phyloP scores from a whole-genome alignment of 1,140 invertebrate species.

The Drosophila ironensis region DNA sequence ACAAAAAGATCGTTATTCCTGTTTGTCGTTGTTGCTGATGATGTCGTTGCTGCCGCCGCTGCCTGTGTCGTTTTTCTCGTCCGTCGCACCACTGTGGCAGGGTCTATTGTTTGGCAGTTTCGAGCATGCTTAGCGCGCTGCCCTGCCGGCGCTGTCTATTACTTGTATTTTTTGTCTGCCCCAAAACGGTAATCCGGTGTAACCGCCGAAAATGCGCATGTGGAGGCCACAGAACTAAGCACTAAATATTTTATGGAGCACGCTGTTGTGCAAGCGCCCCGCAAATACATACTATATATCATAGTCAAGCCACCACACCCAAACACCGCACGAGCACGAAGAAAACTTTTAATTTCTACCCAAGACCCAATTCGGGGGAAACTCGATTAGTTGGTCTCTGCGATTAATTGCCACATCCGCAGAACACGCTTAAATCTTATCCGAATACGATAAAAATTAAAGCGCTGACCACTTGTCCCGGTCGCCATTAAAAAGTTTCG shows the following conservation, averaged over 20 bases:
- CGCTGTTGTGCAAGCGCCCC: slow-evolving; percentile 26
- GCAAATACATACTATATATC: slow-evolving; percentile 3
- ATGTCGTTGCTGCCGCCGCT: background rate
- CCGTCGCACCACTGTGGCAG: background rate
- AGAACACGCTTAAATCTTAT: slow-evolving; percentile 60
- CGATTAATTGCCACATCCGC: background rate
- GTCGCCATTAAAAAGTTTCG: slow-evolving; percentile 43
- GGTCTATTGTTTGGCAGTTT: slow-evolving; percentile 70
- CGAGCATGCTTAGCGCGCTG: slow-evolving; percentile 68
- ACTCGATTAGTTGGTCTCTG: too few relatives aligned
- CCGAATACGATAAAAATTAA: slow-evolving; percentile 72
- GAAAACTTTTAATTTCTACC: too few relatives aligned
- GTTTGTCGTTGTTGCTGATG: slow-evolving; percentile 5
- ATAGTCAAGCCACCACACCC: slow-evolving; percentile 1
- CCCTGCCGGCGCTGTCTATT: slow-evolving; percentile 7
- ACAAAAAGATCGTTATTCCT: slow-evolving; percentile 72
- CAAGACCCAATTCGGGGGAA: too few relatives aligned
- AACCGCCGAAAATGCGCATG: slow-evolving; percentile 21
- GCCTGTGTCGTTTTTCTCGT: background rate
- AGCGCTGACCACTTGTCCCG: slow-evolving; percentile 39
- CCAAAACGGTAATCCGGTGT: slow-evolving; percentile 15
- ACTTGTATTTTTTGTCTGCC: slow-evolving; percentile 13
- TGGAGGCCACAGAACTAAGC: slow-evolving; percentile 55
- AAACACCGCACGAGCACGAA: background rate
- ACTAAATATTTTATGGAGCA: slow-evolving; percentile 74